Conservation (phyloP, 2,113 vertebrate genomes). For the Oryzias curvinotus region DNA sequence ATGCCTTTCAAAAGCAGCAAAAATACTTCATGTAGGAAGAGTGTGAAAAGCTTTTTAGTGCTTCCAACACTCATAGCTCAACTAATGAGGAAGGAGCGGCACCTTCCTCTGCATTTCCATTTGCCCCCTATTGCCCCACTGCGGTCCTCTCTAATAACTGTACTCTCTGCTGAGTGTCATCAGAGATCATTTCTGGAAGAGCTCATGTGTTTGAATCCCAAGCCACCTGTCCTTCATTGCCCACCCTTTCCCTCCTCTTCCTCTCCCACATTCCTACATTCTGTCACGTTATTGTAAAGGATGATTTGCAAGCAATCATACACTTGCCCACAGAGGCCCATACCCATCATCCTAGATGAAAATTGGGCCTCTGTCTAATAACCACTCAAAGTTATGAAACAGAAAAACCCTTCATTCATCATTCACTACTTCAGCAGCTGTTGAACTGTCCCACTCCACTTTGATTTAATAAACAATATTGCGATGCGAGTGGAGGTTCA, state of each 20-base stretch:
- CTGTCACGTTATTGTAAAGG: constrained; percentile 53
- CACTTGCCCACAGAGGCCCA: constrained; percentile 21
- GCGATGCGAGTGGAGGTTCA: constrained; percentile 17
- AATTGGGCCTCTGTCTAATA: constrained; percentile 47
- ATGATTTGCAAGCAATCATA: constrained; percentile 47
- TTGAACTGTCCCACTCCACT: constrained; percentile 31
- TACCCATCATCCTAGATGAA: constrained; percentile 26
- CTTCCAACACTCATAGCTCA: constrained; percentile 17
- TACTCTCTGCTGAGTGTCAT: constrained; percentile 35
- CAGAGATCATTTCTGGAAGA: constrained; percentile 19
- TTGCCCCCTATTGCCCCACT: neutral
- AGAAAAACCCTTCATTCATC: constrained; percentile 45
- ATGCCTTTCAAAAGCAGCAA: constrained; percentile 19
- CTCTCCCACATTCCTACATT: neutral
- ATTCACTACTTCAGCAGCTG: constrained; percentile 33
- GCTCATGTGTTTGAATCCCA: constrained; percentile 8
- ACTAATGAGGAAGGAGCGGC: constrained; percentile 28
- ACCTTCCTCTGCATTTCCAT: neutral
- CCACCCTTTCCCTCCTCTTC: neutral
- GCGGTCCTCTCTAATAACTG: constrained; percentile 33
- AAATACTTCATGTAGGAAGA: constrained; percentile 7
- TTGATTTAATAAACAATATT: constrained; percentile 65
- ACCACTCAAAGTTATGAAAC: constrained; percentile 52
- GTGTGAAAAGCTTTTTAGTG: constrained; percentile 10
- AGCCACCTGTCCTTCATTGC: neutral